These are phyloP conservation scores for Coracopsis vasa DNA, from an alignment of 2,113 vertebrate genomes.

Conservation along the genomic window DNA sequence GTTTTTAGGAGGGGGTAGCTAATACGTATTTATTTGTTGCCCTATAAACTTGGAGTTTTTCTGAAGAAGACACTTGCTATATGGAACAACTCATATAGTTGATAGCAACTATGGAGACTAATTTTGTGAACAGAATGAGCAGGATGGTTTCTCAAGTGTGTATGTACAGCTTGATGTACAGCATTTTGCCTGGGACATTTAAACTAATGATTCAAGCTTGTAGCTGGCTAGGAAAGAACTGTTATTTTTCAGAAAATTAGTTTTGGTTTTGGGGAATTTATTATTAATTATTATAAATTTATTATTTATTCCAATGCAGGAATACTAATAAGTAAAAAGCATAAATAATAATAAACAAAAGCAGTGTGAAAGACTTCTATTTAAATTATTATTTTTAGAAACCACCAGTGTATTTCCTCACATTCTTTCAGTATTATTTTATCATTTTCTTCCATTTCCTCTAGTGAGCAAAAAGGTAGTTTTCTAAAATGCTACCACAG, in stretches of 20 bases:
- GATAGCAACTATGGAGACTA: not conserved
- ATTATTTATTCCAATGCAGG: not conserved
- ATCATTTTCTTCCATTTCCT: not conserved
- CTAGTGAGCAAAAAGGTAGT: not conserved
- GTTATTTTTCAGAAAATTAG: not conserved
- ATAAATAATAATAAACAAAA: not conserved
- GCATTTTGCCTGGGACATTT: not conserved
- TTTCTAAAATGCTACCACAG: not conserved
- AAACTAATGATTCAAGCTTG: not conserved
- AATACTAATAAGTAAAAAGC: not conserved
- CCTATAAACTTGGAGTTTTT: fast-evolving
- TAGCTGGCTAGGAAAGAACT: not conserved
- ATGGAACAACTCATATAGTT: not conserved
- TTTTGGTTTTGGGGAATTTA: not conserved
- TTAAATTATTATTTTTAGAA: not conserved
- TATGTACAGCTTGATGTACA: not conserved
- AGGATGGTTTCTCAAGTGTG: not conserved
- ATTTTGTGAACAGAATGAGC: not conserved
- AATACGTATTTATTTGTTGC: not conserved
- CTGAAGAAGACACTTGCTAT: not conserved
- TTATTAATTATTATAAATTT: not conserved
- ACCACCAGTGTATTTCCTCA: not conserved
- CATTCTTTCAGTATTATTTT: not conserved
- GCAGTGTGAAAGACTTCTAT: not conserved
- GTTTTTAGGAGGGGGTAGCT: not conserved